A percentile compares a stretch with the other conserved stretches of the same genome.
These are phyloP conservation scores for Morbakka virulenta DNA, from an alignment of 30 jellyfish, hydroid and myxozoan species.

Conservation along the genomic window DNA sequence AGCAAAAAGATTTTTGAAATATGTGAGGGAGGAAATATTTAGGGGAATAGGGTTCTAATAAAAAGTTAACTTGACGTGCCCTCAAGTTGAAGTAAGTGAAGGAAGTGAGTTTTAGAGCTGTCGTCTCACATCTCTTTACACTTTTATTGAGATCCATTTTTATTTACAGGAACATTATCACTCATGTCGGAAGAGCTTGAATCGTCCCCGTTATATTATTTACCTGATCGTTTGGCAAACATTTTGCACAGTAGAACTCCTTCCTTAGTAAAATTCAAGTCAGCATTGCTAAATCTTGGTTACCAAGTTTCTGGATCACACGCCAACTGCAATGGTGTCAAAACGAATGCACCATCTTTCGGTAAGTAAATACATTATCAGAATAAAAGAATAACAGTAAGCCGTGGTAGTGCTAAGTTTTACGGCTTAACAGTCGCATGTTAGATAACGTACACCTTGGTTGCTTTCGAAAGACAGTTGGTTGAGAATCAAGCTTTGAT, in stretches of 20 bases:
- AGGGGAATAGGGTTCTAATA: too few relatives aligned
- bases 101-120: too few relatives aligned
- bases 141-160: not conserved
- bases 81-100: too few relatives aligned
- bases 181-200: slow-evolving; percentile 79
- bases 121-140: not conserved
- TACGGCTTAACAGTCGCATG: too few relatives aligned
- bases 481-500: too few relatives aligned
- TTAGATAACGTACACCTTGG: too few relatives aligned
- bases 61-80: too few relatives aligned
- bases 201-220: slow-evolving; percentile 80
- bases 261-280: slow-evolving; percentile 75
- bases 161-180: slow-evolving; percentile 61
- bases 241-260: slow-evolving; percentile 88
- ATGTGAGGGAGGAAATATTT: too few relatives aligned
- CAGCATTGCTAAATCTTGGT: slow-evolving; percentile 79
- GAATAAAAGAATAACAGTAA: too few relatives aligned
- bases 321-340: slow-evolving; percentile 79
- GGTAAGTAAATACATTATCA: slow-evolving; percentile 64
- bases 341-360: slow-evolving; percentile 87
- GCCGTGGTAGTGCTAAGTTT: too few relatives aligned
- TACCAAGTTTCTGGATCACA: slow-evolving; percentile 86
- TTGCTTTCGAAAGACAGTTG: too few relatives aligned
- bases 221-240: slow-evolving; percentile 68
- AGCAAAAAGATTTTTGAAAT: too few relatives aligned